These are phyloP conservation scores for Phaedon cochleariae DNA, from an alignment of 2,888 invertebrate genomes.

Conservation along the genomic window DNA sequence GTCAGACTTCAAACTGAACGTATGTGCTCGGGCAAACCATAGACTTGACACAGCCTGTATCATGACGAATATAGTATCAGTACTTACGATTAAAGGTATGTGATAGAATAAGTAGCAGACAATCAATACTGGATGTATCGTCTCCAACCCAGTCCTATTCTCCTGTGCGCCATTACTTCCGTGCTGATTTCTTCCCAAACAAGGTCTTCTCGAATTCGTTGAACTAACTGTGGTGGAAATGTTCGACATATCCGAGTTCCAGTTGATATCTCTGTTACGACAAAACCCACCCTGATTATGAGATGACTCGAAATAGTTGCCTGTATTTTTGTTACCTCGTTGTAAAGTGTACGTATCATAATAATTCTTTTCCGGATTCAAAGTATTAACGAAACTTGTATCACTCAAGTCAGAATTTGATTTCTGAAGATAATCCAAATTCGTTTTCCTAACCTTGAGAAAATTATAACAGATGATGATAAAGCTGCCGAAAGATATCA, in stretches of 20 bases:
- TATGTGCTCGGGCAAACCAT: too few relatives aligned
- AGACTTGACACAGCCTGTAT: too few relatives aligned
- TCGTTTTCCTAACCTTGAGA: constrained; percentile 48
- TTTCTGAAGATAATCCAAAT: constrained; percentile 59
- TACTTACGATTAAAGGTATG: constrained; percentile 69
- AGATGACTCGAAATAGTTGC: constrained; percentile 29
- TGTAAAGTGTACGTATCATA: constrained; percentile 58
- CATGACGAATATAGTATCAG: constrained; percentile 13
- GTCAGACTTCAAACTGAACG: too few relatives aligned
- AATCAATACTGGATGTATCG: constrained; percentile 64
- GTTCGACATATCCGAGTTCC: constrained; percentile 57
- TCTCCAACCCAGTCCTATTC: constrained; percentile 61
- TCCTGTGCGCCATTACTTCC: constrained; percentile 45
- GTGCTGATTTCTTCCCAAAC: constrained; percentile 58
- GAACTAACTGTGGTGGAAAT: constrained; percentile 66
- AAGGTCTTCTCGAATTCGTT: constrained; percentile 65
- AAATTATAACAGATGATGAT: constrained; percentile 57
- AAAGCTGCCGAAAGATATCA: constrained; percentile 62
- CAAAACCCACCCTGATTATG: constrained; percentile 35
- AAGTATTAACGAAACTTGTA: constrained; percentile 51
- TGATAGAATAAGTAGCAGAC: constrained; percentile 69
- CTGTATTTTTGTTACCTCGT: constrained; percentile 41
- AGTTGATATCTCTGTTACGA: constrained; percentile 40
- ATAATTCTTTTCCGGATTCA: constrained; percentile 48
- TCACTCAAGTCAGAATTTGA: constrained; percentile 60